A percentile compares a stretch with the other conserved stretches of the same genome.
These are phyloP conservation scores for Nephrocerus scutellatus DNA, from an alignment of 2,888 invertebrate species.

Conservation along the genomic window DNA sequence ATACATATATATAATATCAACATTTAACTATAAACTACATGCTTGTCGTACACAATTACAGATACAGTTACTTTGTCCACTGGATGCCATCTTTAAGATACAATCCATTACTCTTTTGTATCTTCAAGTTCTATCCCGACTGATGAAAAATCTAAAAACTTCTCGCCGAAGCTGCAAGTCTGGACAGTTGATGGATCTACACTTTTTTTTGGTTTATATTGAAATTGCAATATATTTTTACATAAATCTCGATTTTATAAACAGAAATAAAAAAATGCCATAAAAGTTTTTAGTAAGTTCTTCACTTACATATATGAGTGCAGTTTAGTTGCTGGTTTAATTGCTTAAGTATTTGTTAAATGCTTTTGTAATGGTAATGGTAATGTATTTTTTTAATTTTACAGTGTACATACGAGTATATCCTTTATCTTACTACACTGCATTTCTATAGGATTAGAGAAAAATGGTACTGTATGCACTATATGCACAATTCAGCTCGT, in stretches of 20 bases:
- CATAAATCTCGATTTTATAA: not conserved
- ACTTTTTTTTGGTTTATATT: constrained; percentile 17
- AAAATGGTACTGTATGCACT: no score
- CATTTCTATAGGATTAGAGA: no score
- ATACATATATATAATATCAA: no score
- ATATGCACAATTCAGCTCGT: no score
- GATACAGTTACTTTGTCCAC: constrained; percentile 11
- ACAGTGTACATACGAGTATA: no score
- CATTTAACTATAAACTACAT: constrained; percentile 17
- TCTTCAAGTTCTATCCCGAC: constrained; percentile 23
- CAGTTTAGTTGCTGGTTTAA: no score
- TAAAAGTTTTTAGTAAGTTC: constrained; percentile 2
- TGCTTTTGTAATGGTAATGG: no score
- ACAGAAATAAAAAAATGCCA: not conserved
- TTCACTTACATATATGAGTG: not conserved
- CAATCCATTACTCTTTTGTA: constrained; percentile 26
- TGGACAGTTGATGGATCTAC: constrained; percentile 48
- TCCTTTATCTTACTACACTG: no score
- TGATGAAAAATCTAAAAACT: constrained; percentile 7
- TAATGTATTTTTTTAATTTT: no score
- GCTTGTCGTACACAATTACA: constrained; percentile 8
- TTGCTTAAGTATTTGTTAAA: no score
- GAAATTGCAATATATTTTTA: not conserved
- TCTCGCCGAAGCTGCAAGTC: constrained; percentile 44
- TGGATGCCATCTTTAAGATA: constrained; percentile 30